These are phyloP conservation scores for Dendrophyllia cribrosa DNA, from an alignment of 64 coral and sea anemone genomes.

Conservation along the genomic window DNA sequence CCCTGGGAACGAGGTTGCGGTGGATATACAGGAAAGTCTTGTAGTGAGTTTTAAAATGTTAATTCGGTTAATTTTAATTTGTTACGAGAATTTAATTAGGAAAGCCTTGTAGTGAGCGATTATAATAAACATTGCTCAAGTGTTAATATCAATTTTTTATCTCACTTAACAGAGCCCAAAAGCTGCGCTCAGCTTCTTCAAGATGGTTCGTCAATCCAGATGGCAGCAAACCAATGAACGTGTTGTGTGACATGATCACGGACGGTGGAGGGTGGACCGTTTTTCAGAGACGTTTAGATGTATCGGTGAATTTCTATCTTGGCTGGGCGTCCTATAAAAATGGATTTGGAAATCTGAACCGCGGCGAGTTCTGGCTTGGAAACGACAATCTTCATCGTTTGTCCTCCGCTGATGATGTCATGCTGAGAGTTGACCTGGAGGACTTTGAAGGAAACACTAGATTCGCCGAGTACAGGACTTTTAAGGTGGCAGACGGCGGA, in stretches of 20 bases:
- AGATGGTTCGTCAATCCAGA: not conserved
- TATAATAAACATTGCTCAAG: too few species aligned
- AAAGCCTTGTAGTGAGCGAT: too few species aligned
- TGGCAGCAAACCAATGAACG: not conserved
- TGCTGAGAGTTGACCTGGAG: conserved; percentile 11
- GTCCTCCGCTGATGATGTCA: not conserved
- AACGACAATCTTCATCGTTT: conserved; percentile 4
- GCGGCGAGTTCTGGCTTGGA: conserved; percentile 17
- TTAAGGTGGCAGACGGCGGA: conserved; percentile 2
- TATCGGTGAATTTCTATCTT: not conserved
- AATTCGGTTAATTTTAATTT: too few species aligned
- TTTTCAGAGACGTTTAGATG: conserved; percentile 2
- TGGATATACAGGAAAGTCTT: too few species aligned
- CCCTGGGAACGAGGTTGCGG: too few species aligned
- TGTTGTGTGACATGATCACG: not conserved
- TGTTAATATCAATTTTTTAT: too few species aligned
- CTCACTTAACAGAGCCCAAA: too few species aligned
- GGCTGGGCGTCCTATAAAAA: conserved; percentile 6
- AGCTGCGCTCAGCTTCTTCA: not conserved
- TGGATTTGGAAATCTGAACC: conserved; percentile 3
- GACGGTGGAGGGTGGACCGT: conserved; percentile 9
- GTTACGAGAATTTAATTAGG: too few species aligned
- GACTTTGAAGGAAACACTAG: not conserved
- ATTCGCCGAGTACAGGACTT: not conserved
- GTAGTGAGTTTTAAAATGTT: too few species aligned